Conservation (phyloP, 1,140 invertebrate genomes). For the Diorhabda elongata region DNA sequence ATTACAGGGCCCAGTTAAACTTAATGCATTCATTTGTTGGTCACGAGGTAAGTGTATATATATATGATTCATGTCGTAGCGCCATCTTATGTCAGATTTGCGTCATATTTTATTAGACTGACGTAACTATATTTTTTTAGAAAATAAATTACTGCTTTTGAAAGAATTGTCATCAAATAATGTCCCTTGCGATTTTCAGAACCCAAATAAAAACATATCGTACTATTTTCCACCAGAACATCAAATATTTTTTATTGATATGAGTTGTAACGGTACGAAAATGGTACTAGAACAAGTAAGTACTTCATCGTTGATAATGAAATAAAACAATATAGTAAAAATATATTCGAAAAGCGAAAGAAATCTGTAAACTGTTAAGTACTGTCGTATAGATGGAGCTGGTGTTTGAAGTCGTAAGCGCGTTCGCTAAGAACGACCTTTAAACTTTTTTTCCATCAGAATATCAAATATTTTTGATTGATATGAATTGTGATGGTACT, state of each 20-base stretch:
- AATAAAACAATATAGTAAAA: no score
- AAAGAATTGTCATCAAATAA: slow-evolving; percentile 5
- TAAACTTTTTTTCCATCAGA: background rate
- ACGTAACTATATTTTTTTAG: slow-evolving; percentile 3
- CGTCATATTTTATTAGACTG: background rate
- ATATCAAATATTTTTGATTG: slow-evolving; percentile 13
- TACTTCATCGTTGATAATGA: no score
- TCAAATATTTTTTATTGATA: slow-evolving; percentile 13
- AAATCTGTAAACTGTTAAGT: no score
- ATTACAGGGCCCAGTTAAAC: slow-evolving; percentile 11
- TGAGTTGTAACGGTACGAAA: background rate
- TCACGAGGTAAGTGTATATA: background rate
- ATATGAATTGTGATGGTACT: slow-evolving; percentile 3
- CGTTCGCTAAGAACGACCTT: no score
- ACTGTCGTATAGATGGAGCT: no score
- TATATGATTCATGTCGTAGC: no score
- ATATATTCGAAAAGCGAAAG: no score
- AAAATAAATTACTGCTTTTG: background rate
- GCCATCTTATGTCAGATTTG: background rate
- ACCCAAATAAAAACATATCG: background rate
- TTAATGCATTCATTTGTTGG: slow-evolving; percentile 16
- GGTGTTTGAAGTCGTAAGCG: no score
- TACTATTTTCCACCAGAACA: slow-evolving; percentile 1
- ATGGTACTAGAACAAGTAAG: slow-evolving; percentile 6
- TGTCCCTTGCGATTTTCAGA: background rate